Conservation (phyloP, 92 coral and sea anemone species). For the Anthopleura xanthogrammica region DNA sequence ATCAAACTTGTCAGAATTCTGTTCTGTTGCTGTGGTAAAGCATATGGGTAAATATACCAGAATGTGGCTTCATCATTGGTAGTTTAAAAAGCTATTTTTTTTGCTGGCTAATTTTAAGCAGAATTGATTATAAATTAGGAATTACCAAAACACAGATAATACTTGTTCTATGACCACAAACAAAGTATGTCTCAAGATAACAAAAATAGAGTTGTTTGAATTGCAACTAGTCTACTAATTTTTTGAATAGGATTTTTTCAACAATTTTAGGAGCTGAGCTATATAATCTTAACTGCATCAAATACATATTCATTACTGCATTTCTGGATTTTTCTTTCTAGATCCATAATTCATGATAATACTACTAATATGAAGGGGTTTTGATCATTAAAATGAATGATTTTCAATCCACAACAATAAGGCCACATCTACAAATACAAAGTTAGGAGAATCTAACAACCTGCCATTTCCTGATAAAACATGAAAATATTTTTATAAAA, state of each 20-base stretch:
- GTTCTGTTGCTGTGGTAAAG: conserved; percentile 17
- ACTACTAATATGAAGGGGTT: background rate
- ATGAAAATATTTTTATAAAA: background rate
- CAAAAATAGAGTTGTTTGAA: conserved; percentile 2
- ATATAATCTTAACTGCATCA: background rate
- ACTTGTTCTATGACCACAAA: background rate
- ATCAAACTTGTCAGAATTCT: conserved; percentile 8
- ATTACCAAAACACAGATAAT: conserved; percentile 29
- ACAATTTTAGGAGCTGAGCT: background rate
- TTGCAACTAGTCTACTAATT: background rate
- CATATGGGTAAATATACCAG: background rate
- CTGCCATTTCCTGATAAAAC: background rate
- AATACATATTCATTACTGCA: background rate
- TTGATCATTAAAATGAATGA: conserved; percentile 22
- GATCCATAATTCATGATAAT: background rate
- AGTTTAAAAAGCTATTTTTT: conserved; percentile 13
- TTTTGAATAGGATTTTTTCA: background rate
- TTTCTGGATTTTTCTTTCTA: background rate
- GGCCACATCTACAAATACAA: conserved; percentile 6
- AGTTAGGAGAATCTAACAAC: background rate
- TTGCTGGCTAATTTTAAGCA: conserved; percentile 6
- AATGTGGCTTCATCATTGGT: conserved; percentile 3
- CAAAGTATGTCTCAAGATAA: background rate
- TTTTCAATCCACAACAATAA: conserved; percentile 10
- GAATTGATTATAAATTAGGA: conserved; percentile 10